Conservation (phyloP, 92 coral and sea anemone species). For the Epizoanthus stellaris region DNA sequence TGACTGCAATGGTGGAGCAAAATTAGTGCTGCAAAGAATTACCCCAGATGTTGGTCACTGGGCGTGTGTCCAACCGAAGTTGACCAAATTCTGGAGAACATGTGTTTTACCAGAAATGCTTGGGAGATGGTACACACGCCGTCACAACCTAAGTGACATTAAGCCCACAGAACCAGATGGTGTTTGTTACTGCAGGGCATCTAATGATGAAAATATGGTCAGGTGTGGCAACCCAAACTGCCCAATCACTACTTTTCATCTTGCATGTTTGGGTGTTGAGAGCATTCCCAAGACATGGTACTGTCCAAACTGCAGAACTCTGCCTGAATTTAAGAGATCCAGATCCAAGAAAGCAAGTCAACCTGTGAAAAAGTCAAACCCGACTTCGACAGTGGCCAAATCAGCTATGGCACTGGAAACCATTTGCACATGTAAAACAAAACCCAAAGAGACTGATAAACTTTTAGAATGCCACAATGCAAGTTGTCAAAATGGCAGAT, state of each 20-base stretch:
- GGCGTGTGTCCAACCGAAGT: constrained; percentile 53
- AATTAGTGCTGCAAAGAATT: constrained; percentile 59
- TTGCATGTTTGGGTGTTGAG: constrained; percentile 52
- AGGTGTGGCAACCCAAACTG: constrained; percentile 62
- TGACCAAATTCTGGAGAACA: constrained; percentile 54
- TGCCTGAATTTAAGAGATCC: constrained; percentile 55
- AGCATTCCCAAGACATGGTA: constrained; percentile 63
- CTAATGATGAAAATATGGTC: constrained; percentile 35
- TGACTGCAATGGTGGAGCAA: constrained; percentile 16
- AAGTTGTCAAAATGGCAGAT: constrained; percentile 37
- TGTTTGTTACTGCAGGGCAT: constrained; percentile 64
- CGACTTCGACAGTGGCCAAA: no score
- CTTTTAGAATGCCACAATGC: constrained; percentile 36
- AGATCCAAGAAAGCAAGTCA: constrained; percentile 2
- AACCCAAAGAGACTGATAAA: constrained; percentile 9
- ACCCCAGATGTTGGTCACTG: constrained; percentile 59
- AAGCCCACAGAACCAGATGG: no score
- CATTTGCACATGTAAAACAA: constrained; percentile 29
- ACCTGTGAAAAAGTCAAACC: background rate
- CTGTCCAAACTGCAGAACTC: constrained; percentile 68
- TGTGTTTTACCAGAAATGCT: constrained; percentile 69
- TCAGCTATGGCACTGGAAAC: constrained; percentile 15
- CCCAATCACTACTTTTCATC: constrained; percentile 57
- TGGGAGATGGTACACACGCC: constrained; percentile 73
- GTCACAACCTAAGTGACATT: constrained; percentile 30